Conservation (phyloP, 2,113 vertebrate species). For the Alethe castanea region DNA sequence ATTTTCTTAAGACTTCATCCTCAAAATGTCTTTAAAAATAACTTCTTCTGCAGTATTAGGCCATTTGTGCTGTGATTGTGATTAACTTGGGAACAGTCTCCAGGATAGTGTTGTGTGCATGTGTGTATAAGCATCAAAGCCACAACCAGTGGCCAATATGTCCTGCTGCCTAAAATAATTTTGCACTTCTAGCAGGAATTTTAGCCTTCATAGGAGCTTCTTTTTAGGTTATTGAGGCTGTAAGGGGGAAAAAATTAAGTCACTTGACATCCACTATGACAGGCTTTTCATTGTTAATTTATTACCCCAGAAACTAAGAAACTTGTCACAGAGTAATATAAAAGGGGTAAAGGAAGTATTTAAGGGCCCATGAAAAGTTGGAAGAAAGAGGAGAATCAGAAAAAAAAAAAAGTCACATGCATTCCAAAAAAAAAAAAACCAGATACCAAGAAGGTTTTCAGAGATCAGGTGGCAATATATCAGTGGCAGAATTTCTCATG, state of each 20-base stretch:
- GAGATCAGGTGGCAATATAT: neutral
- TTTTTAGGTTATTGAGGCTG: neutral
- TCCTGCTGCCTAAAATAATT: neutral
- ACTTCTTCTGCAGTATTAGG: neutral
- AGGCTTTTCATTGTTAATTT: neutral
- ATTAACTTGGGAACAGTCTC: neutral
- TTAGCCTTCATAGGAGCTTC: neutral
- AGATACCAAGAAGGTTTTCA: neutral
- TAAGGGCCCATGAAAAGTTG: neutral
- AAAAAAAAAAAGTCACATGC: neutral
- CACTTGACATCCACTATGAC: neutral
- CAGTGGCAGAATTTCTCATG: neutral
- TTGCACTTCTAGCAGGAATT: neutral
- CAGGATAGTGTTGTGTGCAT: accelerated
- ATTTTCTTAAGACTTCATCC: neutral
- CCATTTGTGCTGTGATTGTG: neutral
- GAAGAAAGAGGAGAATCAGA: neutral
- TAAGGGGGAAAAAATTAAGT: neutral
- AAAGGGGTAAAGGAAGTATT: neutral
- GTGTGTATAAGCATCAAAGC: neutral
- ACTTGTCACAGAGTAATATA: neutral
- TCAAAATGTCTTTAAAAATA: neutral
- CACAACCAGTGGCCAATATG: neutral
- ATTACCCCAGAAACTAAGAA: neutral
- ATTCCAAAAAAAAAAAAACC: neutral